A percentile compares a stretch with the other conserved stretches of the same genome.
Evolutionary conservation across 2,888 invertebrate species (phyloP).

Genomic region (Sisyra terminalis): DNA sequence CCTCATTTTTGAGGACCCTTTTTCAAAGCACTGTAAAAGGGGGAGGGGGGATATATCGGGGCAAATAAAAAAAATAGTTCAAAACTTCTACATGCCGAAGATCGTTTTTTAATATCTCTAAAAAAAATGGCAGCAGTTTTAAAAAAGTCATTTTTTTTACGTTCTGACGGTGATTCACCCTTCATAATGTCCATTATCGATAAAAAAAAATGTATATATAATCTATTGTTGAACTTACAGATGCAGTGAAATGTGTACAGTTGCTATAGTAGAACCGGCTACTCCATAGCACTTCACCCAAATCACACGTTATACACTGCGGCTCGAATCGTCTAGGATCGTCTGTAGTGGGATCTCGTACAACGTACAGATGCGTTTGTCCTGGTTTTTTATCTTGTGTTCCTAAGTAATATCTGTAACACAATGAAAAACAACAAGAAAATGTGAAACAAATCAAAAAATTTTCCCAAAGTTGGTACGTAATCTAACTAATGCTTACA

Average conservation of each 20-base stretch:
- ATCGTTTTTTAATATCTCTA: no score
- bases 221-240: conserved; percentile 31
- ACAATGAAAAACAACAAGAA: background rate
- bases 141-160: no score
- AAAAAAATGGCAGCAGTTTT: no score
- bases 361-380: conserved; percentile 76
- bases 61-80: background rate
- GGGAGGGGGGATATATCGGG: no score
- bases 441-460: background rate
- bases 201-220: background rate
- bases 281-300: conserved; percentile 57
- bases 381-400: conserved; percentile 71
- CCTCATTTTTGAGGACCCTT: no score
- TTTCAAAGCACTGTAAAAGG: no score
- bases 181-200: no score
- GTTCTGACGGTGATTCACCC: no score
- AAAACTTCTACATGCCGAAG: no score
- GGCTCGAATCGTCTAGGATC: conserved; percentile 52
- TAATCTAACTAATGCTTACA: conserved; percentile 32
- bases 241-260: conserved; percentile 73
- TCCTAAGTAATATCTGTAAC: conserved; percentile 35
- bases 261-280: conserved; percentile 67
- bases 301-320: conserved; percentile 74
- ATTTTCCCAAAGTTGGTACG: background rate
- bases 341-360: conserved; percentile 57